These are phyloP conservation scores for Saccostrea glomerata DNA, from an alignment of 1,140 invertebrate genomes.

Conservation along the genomic window DNA sequence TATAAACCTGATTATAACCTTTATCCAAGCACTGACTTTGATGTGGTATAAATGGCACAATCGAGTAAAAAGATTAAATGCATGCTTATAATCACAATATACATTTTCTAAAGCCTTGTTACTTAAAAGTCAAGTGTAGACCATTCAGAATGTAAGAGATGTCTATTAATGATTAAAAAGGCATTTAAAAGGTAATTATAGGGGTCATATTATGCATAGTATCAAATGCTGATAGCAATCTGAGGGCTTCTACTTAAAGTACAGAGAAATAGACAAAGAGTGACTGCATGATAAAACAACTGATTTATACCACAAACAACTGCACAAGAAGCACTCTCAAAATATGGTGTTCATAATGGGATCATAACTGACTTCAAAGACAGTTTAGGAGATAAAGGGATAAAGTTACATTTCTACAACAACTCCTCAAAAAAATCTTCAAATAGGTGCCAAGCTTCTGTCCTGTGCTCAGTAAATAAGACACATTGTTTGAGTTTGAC, in stretches of 20 bases:
- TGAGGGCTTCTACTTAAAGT: not conserved
- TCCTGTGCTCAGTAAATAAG: not conserved
- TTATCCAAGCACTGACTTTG: not conserved
- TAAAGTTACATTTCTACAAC: conserved; percentile 3
- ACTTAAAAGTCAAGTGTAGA: not conserved
- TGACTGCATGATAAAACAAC: conserved; percentile 1
- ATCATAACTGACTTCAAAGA: conserved; percentile 34
- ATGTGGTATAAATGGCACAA: not conserved
- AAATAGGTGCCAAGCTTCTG: not conserved
- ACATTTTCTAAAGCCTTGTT: not conserved
- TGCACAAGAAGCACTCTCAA: not conserved
- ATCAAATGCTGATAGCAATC: conserved; percentile 18
- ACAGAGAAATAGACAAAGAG: conserved; percentile 1
- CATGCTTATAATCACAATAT: not conserved
- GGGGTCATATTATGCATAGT: conserved; percentile 20
- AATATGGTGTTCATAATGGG: not conserved
- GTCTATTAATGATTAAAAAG: conserved; percentile 16
- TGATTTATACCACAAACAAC: not conserved
- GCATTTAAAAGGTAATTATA: not conserved
- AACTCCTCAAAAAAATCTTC: not conserved
- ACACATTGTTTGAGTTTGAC: not conserved
- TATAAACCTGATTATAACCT: not conserved
- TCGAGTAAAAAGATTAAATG: conserved; percentile 1
- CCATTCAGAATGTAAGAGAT: conserved; percentile 11
- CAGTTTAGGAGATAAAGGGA: conserved; percentile 3